Evolutionary conservation across 2,797 vertebrate genomes (phyloP), one percentile per base, ranked within the genome.

Genomic region (Pangasius djambal): DNA sequence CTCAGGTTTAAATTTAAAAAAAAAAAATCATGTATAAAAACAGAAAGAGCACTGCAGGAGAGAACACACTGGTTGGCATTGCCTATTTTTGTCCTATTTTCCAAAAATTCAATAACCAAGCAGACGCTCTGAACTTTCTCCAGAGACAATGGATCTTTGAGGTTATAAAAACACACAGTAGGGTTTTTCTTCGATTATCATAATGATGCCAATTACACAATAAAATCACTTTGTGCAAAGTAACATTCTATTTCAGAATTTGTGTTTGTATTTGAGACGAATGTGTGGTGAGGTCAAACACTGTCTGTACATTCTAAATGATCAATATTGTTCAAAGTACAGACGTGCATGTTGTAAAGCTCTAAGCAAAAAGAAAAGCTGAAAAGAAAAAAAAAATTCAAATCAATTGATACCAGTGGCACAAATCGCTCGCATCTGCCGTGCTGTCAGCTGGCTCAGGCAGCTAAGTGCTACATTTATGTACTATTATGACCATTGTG

Each of bases 401-500:
- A 67, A 70, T 77, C 70, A 85, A 37, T n/a, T 85, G 34, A 67
- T 75, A 75, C 74, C 75, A 72, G 85, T 57, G n/a, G 37, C 65
- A 82, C 82, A 85, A 86, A 87, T 70, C 44, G n/a, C 52, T 50
- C 13, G 31, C 20, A 50, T 83, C 74, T 88, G 84, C 63, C 79
- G 50, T 72, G 31, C 87, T 86, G 79, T 89, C 88, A 88, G 28
- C 86, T 79, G 78, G 67, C 63, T 65, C 70, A 50, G 57, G 69
- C 70, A 37, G 84, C 88, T 88, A 88, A 86, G 65, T 84, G 70
- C 44, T 89, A 89, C 61, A 79, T 83, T 84, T 88, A 87, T 77
- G 67, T 83, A 78, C 75, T 87, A 78, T 89, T 91, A 70, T 87
- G 83, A 89, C 83, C 63, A 89, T 40, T 78, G 63, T 69, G 86